Percentiles rank a stretch among this genome's conserved stretches.
Conservation (phyloP, 2,888 invertebrate species). For the Drosophila maculinotata region DNA sequence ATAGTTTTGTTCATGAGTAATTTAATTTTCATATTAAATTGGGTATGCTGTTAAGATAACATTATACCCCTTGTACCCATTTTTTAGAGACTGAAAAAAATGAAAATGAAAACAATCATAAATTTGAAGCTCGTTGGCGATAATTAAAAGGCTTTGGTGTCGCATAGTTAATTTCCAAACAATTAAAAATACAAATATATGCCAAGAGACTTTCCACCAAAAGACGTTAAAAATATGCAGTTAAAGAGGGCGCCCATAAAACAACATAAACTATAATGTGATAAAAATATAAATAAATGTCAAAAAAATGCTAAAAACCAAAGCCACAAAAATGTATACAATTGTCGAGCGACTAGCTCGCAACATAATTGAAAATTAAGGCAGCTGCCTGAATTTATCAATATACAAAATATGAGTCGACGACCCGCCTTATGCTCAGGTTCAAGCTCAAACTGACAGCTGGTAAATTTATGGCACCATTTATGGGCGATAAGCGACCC, state of each 20-base stretch:
- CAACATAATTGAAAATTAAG: slow-evolving; percentile 43
- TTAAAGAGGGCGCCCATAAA: slow-evolving; percentile 48
- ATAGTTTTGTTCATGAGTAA: too few species aligned
- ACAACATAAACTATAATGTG: slow-evolving; percentile 52
- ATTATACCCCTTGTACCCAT: neutral
- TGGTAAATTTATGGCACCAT: slow-evolving; percentile 67
- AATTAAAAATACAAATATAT: slow-evolving; percentile 59
- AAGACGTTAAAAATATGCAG: slow-evolving; percentile 14
- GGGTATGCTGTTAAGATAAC: too few species aligned
- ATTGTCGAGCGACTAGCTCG: slow-evolving; percentile 9
- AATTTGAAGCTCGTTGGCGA: slow-evolving; percentile 63
- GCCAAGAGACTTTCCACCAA: slow-evolving; percentile 59
- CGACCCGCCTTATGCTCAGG: slow-evolving; percentile 41
- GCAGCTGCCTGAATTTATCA: slow-evolving; percentile 52
- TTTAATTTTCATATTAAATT: too few species aligned
- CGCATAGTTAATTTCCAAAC: slow-evolving; percentile 59
- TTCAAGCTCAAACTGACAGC: slow-evolving; percentile 67
- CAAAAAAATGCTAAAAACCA: slow-evolving; percentile 20
- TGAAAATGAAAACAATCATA: slow-evolving; percentile 44
- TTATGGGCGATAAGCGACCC: slow-evolving; percentile 59
- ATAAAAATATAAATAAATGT: slow-evolving; percentile 37
- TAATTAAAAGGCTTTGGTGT: slow-evolving; percentile 65
- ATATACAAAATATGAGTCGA: slow-evolving; percentile 45
- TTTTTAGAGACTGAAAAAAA: slow-evolving; percentile 3
- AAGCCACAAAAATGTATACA: slow-evolving; percentile 14